Percentiles rank a stretch among this genome's conserved stretches.
Conservation (phyloP, 1,140 invertebrate species). For the Penaeus japonicus region DNA sequence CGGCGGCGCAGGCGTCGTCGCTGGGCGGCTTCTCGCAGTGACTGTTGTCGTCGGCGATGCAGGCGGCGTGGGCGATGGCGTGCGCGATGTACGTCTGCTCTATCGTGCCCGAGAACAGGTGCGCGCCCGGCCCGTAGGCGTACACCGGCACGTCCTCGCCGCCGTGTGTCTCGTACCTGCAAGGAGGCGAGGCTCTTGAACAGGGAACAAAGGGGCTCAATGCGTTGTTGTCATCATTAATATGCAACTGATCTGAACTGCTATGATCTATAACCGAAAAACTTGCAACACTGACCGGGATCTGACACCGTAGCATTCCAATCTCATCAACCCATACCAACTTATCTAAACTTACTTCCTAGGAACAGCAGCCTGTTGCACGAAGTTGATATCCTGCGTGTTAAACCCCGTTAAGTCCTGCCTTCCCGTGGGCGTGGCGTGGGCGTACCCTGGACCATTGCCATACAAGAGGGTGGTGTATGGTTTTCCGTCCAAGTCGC, state of each 20-base stretch:
- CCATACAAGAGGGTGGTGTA: slow-evolving; percentile 41
- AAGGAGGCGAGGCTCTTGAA: not conserved
- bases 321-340: not conserved
- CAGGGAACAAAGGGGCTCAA: not conserved
- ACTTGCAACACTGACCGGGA: not conserved
- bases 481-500: slow-evolving; percentile 6
- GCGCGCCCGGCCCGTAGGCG: slow-evolving; percentile 68
- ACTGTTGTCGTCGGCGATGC: slow-evolving; percentile 57
- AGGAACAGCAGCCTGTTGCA: not conserved
- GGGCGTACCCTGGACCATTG: slow-evolving; percentile 40
- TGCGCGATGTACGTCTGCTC: slow-evolving; percentile 67
- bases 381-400: not conserved
- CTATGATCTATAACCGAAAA: no score
- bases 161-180: slow-evolving; percentile 76
- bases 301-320: not conserved
- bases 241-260: no score
- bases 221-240: no score
- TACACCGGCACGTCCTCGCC: slow-evolving; percentile 90
- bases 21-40: slow-evolving; percentile 59
- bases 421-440: not conserved
- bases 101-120: slow-evolving; percentile 65
- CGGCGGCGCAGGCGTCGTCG: slow-evolving; percentile 56
- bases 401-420: not conserved
- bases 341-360: not conserved
- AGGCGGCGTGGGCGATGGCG: slow-evolving; percentile 65